A percentile compares a stretch with the other conserved stretches of the same genome.
Evolutionary conservation across 2,113 vertebrate genomes (phyloP).

Genomic region (Cavia porcellus): DNA sequence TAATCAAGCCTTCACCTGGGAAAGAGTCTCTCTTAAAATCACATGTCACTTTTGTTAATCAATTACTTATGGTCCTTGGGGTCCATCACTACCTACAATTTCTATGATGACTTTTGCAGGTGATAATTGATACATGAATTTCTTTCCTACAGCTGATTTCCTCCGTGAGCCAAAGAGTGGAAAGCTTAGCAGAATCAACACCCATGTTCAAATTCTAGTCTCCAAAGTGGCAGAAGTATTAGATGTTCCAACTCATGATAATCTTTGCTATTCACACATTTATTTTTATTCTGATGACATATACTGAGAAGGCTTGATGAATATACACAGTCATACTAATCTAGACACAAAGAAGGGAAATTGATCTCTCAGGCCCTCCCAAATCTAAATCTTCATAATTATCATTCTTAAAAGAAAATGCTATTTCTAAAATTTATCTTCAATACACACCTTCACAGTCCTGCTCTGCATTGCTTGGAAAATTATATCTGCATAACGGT

Average conservation of each 20-base stretch:
- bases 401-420: conserved; percentile 39
- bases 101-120: not conserved
- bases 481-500: not conserved
- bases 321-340: not conserved
- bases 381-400: conserved; percentile 41
- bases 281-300: conserved; percentile 7
- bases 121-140: conserved; percentile 35
- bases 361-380: conserved; percentile 22
- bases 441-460: not conserved
- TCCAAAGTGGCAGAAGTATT: not conserved
- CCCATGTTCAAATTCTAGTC: not conserved
- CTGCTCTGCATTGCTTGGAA: not conserved
- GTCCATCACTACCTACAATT: not conserved
- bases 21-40: conserved; percentile 42
- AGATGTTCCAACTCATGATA: not conserved
- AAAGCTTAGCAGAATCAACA: conserved; percentile 23
- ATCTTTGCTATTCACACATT: not conserved
- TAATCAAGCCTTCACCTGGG: conserved; percentile 3
- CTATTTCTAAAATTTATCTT: conserved; percentile 41
- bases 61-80: not conserved
- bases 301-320: not conserved
- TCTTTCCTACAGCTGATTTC: conserved; percentile 33
- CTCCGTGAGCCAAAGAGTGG: not conserved
- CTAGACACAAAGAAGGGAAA: not conserved
- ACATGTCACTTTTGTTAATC: conserved; percentile 29